A percentile compares a stretch with the other conserved stretches of the same genome.
Evolutionary conservation across 2,113 vertebrate species (phyloP).

Genomic region (Suricata suricatta): DNA sequence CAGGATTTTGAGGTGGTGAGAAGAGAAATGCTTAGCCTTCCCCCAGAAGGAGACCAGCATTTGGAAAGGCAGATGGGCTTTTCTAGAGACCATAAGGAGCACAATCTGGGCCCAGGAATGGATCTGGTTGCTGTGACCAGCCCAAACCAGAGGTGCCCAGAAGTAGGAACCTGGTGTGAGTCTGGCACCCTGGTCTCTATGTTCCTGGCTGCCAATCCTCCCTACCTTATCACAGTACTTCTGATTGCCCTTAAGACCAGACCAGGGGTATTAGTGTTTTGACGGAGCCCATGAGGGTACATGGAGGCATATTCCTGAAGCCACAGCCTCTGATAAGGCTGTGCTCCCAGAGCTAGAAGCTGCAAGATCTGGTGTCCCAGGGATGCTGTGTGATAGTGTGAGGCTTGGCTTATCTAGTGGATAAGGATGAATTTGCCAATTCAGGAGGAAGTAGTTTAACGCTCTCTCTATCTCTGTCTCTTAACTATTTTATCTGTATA

Average conservation of each 20-base stretch:
- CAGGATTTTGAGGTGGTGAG: background rate
- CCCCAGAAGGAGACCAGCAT: background rate
- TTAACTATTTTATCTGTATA: background rate
- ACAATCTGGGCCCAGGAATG: background rate
- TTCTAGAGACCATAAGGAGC: background rate
- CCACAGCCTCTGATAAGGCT: background rate
- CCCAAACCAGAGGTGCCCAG: background rate
- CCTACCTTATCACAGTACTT: background rate
- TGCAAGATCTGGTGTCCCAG: background rate
- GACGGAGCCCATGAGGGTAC: background rate
- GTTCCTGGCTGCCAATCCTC: background rate
- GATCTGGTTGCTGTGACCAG: background rate
- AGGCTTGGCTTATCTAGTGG: background rate
- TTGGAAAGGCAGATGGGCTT: background rate
- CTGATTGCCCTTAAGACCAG: background rate
- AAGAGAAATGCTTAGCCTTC: background rate
- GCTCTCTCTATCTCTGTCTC: background rate
- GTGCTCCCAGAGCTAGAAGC: background rate
- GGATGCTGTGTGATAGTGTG: background rate
- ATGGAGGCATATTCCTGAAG: background rate
- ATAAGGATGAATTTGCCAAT: background rate
- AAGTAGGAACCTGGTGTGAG: background rate
- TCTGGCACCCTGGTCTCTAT: fast-evolving
- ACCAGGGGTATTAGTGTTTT: background rate
- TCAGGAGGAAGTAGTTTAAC: background rate